Percentiles rank a stretch among this genome's conserved stretches.
Conservation (phyloP, 2,113 vertebrate genomes). For the Xenus cinereus region DNA sequence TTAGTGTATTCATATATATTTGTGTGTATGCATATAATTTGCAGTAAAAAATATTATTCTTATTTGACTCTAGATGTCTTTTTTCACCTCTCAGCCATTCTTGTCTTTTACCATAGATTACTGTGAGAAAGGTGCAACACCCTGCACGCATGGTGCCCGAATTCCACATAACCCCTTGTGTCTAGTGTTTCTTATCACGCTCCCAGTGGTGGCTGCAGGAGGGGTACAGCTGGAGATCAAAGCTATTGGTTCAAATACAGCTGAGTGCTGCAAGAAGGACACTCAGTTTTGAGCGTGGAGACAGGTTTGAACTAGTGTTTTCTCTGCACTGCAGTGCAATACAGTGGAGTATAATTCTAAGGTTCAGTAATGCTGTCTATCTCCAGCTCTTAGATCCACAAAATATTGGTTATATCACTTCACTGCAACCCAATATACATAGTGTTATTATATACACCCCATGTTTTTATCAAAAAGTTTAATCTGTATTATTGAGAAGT, state of each 20-base stretch:
- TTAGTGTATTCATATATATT: accelerated
- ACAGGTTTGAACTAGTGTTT: neutral
- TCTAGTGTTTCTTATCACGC: neutral
- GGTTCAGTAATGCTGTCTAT: neutral
- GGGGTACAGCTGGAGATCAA: neutral
- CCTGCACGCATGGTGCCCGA: neutral
- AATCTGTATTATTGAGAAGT: neutral
- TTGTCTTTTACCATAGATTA: neutral
- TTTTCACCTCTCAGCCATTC: neutral
- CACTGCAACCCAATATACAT: neutral
- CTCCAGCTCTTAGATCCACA: neutral
- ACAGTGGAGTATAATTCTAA: neutral
- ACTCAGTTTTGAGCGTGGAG: neutral
- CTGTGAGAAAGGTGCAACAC: neutral
- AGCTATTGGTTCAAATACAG: neutral
- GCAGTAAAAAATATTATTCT: neutral
- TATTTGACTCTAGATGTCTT: neutral
- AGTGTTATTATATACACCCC: neutral
- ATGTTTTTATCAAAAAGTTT: neutral
- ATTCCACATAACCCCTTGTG: neutral
- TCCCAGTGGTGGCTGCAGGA: neutral
- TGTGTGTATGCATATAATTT: neutral
- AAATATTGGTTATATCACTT: neutral
- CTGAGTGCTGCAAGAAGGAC: neutral
- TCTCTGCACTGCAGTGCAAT: neutral